Conservation (phyloP, 35 echinoderm and acorn worm species). For the Strongylocentrotus purpuratus region DNA sequence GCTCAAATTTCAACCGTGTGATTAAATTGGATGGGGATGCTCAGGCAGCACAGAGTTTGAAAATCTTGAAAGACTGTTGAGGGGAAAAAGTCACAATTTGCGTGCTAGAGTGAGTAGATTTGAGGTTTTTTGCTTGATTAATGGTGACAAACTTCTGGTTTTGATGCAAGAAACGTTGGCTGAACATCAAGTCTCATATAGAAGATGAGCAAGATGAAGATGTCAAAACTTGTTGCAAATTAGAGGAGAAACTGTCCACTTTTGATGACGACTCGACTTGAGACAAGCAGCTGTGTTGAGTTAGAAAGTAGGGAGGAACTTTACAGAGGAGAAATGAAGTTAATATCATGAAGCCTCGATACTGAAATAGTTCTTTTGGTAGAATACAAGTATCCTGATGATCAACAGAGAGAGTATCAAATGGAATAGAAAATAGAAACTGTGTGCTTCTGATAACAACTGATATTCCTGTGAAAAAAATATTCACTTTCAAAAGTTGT, state of each 20-base stretch:
- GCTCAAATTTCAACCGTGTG: no score
- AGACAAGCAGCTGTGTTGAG: background rate
- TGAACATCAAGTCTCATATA: background rate
- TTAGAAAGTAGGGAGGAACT: background rate
- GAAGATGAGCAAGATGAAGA: slow-evolving; percentile 15
- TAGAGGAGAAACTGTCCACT: slow-evolving; percentile 8
- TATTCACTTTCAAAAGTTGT: background rate
- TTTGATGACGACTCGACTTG: no score
- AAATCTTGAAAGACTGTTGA: background rate
- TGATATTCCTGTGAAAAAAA: background rate
- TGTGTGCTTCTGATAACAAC: background rate
- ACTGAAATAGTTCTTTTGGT: background rate
- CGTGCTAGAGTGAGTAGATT: background rate
- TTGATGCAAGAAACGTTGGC: background rate
- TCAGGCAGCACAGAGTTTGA: background rate
- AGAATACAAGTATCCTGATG: background rate
- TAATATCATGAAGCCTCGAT: background rate
- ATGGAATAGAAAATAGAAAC: slow-evolving; percentile 8
- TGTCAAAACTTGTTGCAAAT: slow-evolving; percentile 31
- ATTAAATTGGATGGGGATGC: no score
- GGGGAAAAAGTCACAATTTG: background rate
- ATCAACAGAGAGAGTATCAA: background rate
- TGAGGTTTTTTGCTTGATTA: background rate
- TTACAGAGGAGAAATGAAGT: background rate
- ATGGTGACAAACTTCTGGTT: background rate